phyloP scores from a whole-genome alignment of 2,113 vertebrate genomes.

The Okapia johnstoni region DNA sequence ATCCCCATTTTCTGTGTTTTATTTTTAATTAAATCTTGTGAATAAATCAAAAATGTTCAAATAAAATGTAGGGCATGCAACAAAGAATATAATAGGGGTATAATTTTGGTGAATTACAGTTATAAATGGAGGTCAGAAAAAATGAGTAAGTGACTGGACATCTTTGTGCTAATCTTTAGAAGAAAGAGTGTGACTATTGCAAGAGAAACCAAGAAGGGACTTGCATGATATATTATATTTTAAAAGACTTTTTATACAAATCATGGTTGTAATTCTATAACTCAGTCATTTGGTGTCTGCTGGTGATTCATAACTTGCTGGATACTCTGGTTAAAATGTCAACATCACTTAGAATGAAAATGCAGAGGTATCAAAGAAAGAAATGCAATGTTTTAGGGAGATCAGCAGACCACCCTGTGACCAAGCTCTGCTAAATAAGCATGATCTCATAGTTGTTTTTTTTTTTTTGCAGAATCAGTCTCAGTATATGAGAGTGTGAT shows the following conservation, averaged over 20 bases:
- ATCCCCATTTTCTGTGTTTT: not conserved
- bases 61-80: not conserved
- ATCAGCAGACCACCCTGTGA: slow-evolving; percentile 38
- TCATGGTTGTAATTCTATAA: slow-evolving; percentile 60
- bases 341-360: slow-evolving; percentile 53
- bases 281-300: slow-evolving; percentile 62
- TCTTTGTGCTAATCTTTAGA: not conserved
- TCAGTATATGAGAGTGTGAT: not conserved
- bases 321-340: slow-evolving; percentile 64
- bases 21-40: not conserved
- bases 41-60: not conserved
- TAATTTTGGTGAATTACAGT: not conserved
- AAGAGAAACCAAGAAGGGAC: not conserved
- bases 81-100: not conserved
- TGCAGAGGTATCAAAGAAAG: slow-evolving; percentile 38
- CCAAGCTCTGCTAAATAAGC: slow-evolving; percentile 7
- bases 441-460: slow-evolving; percentile 41
- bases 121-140: slow-evolving; percentile 24
- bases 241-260: slow-evolving; percentile 39
- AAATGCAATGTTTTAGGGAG: slow-evolving; percentile 35
- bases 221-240: not conserved
- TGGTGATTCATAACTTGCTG: slow-evolving; percentile 70
- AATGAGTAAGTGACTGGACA: not conserved
- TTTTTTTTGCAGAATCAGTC: not conserved
- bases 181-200: not conserved